Evolutionary conservation across 92 coral and sea anemone species (phyloP).

Genomic region (Porites lobata): DNA sequence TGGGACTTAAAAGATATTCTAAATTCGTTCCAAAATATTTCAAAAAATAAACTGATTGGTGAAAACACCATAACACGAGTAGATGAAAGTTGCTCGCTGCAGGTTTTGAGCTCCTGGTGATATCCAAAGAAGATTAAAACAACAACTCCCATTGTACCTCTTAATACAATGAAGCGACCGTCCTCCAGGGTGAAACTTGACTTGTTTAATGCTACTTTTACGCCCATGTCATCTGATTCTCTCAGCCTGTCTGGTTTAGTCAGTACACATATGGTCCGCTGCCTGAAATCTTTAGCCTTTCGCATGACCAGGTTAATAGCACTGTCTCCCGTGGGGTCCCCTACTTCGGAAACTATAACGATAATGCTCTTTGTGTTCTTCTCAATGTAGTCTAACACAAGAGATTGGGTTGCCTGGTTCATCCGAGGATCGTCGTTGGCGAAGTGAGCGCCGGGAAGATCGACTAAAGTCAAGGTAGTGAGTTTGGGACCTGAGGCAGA

Average conservation of each 20-base stretch:
- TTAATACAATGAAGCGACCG: conserved; percentile 78
- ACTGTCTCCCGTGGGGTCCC: conserved; percentile 92
- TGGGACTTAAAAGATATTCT: no score
- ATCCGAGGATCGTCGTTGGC: conserved; percentile 80
- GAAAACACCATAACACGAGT: no score
- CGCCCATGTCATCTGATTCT: conserved; percentile 79
- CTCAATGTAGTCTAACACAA: conserved; percentile 80
- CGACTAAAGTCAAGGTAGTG: conserved; percentile 78
- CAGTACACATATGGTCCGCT: conserved; percentile 80
- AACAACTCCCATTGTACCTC: conserved; percentile 40
- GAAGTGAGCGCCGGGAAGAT: conserved; percentile 88
- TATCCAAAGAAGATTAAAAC: not conserved
- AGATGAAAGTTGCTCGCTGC: no score
- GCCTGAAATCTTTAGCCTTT: conserved; percentile 72
- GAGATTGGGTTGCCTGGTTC: conserved; percentile 72
- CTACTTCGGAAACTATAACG: conserved; percentile 81
- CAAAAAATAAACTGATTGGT: no score
- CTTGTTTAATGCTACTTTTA: conserved; percentile 74
- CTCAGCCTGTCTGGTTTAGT: conserved; percentile 87
- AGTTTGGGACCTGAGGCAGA: conserved; percentile 70
- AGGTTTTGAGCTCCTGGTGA: not conserved
- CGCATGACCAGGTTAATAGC: conserved; percentile 88
- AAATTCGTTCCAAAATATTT: no score
- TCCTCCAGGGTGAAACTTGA: conserved; percentile 83
- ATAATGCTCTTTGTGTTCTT: conserved; percentile 83